Evolutionary conservation across 2,888 invertebrate species (phyloP).

Genomic region (Merodon equestris): DNA sequence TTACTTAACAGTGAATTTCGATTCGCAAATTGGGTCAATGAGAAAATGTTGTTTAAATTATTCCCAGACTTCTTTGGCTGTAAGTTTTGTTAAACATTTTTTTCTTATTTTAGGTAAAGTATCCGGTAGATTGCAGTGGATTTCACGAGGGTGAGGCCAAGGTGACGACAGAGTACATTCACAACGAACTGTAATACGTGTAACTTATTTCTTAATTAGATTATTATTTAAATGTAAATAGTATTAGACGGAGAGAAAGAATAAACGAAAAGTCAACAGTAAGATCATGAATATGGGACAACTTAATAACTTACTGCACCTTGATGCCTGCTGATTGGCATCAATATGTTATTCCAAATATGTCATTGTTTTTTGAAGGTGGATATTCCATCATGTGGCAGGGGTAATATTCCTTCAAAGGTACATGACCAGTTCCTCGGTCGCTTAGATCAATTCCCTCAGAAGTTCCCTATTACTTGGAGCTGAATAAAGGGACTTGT

Average conservation of each 20-base stretch:
- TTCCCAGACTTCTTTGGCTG: background rate
- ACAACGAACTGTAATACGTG: constrained; percentile 85
- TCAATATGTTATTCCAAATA: too few species aligned
- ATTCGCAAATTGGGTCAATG: constrained; percentile 21
- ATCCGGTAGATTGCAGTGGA: constrained; percentile 86
- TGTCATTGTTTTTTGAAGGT: too few species aligned
- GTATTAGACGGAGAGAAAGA: constrained; percentile 27
- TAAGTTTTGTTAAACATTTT: background rate
- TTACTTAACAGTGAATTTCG: constrained; percentile 19
- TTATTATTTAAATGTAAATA: constrained; percentile 56
- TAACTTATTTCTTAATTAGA: constrained; percentile 43
- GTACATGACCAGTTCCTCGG: too few species aligned
- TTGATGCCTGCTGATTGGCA: too few species aligned
- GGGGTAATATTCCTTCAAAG: too few species aligned
- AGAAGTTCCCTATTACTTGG: too few species aligned
- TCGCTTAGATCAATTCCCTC: too few species aligned
- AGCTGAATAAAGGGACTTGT: too few species aligned
- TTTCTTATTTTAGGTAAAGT: constrained; percentile 73
- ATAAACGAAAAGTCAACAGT: background rate
- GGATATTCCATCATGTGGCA: too few species aligned
- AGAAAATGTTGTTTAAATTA: constrained; percentile 9
- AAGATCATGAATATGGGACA: background rate
- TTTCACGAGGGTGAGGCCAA: constrained; percentile 91
- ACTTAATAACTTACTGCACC: too few species aligned
- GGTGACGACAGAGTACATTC: constrained; percentile 90